Evolutionary conservation across 2,797 vertebrate genomes (phyloP).

Genomic region (Triplophysa bombifrons): DNA sequence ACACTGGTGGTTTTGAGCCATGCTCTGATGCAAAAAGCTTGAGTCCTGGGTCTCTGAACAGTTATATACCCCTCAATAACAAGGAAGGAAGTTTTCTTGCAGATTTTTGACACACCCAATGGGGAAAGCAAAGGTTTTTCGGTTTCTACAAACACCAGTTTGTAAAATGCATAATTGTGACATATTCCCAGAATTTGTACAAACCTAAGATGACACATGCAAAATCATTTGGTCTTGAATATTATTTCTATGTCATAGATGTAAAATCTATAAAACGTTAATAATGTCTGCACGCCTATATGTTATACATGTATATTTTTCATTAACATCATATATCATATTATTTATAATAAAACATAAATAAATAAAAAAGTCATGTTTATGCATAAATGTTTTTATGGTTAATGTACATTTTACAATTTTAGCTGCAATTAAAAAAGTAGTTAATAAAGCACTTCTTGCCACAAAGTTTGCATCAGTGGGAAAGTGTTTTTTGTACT

Average conservation of each 20-base stretch:
- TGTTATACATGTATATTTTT: too few species aligned
- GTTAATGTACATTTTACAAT: not conserved
- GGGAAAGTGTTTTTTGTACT: not conserved
- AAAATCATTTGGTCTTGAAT: not conserved
- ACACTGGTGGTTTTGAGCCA: conserved; percentile 49
- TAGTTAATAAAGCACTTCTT: not conserved
- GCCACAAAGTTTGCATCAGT: not conserved
- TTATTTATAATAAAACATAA: too few species aligned
- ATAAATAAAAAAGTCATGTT: too few species aligned
- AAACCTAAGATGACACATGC: not conserved
- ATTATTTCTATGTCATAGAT: not conserved
- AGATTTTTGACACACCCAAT: conserved; percentile 56
- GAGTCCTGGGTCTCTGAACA: not conserved
- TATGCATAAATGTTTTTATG: not conserved
- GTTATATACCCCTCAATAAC: conserved; percentile 30
- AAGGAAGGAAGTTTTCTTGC: conserved; percentile 70
- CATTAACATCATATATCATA: too few species aligned
- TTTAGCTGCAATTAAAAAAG: not conserved
- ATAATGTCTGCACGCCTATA: too few species aligned
- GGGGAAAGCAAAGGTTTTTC: conserved; percentile 39
- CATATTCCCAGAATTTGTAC: conserved; percentile 38
- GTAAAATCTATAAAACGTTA: too few species aligned
- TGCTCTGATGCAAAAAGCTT: conserved; percentile 38
- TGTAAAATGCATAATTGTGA: conserved; percentile 35
- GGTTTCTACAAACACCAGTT: conserved; percentile 31